A percentile compares a stretch with the other conserved stretches of the same genome.
Evolutionary conservation across 2,797 vertebrate species (phyloP).

Genomic region (Halcyon badia): DNA sequence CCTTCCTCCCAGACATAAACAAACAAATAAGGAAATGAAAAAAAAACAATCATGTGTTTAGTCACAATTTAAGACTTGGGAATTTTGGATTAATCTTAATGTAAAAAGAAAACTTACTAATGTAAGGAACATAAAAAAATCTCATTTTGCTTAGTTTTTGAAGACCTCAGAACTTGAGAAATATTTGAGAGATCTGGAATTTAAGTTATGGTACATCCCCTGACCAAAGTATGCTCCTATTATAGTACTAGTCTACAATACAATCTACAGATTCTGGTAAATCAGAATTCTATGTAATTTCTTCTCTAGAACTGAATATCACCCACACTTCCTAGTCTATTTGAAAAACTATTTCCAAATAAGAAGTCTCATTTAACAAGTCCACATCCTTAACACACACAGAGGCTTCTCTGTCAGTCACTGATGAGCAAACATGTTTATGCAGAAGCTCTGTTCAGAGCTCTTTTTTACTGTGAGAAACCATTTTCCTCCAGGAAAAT

Average conservation of each 20-base stretch:
- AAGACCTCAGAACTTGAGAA: background rate
- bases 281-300: background rate
- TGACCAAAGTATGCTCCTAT: background rate
- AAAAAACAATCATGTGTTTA: background rate
- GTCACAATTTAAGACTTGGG: background rate
- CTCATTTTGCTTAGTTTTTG: background rate
- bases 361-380: constrained; percentile 43
- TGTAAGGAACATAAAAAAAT: background rate
- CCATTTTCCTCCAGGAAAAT: constrained; percentile 48
- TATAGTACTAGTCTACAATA: background rate
- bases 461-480: constrained; percentile 29
- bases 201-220: background rate
- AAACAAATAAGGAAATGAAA: constrained; percentile 25
- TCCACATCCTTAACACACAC: constrained; percentile 38
- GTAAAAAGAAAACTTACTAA: background rate
- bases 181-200: background rate
- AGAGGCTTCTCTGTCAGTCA: constrained; percentile 49
- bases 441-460: constrained; percentile 39
- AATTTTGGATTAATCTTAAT: background rate
- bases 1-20: background rate
- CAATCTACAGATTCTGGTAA: background rate
- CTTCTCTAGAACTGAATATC: background rate
- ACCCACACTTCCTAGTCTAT: background rate
- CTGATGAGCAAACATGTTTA: constrained; percentile 32
- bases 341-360: constrained; percentile 20